Evolutionary conservation across 2,113 vertebrate species (phyloP), one percentile per base, ranked within the genome.

Genomic region (Stigmatopora argus): DNA sequence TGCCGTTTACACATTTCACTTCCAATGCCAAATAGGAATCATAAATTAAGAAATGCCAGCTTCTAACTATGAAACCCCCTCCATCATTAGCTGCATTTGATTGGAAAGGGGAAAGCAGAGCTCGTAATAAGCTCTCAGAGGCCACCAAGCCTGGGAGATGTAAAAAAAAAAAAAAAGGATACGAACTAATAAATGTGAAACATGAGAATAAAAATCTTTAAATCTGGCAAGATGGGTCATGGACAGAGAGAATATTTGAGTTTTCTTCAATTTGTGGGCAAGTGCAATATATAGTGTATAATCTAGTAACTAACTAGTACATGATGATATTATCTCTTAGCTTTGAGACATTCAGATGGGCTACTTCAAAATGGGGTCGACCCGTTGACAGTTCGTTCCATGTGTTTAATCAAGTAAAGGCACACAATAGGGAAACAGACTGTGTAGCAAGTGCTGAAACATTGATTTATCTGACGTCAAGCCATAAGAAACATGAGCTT

Each of bases 11-110:
- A 62, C 56, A 56, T 62, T 70, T 80, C 68, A 74, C 72, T 78
- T 86, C 83, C 76, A 64, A 77, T 81, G 75, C 69, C 80, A n/a
- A 77, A 83, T 79, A 74, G 68, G 84, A 78, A 83, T 83, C 74
- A 86, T 82, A 74, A 77, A 84, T 77, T 66, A 73, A 31, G 35
- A n/a, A 48, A 64, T 23, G 56, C 63, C 57, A 56, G 62, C 63
- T 79, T 77, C 80, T 86, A 83, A 85, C 85, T 85, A 83, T 87
- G 73, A 83, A 86, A 85, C 78, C 74, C 26, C 77, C 70, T 73
- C 74, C 65, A 82, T 89, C 78, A 82, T 87, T 89, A 83, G 79
- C 69, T 66, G 76, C 73, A 89, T 84, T 82, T 81, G 69, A 85
- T 80, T 76, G 66, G 77, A 81, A 35, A n/a, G n/a, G 67, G 72